A percentile compares a stretch with the other conserved stretches of the same genome.
These are phyloP conservation scores for Halcyon senegalensis DNA, from an alignment of 2,113 vertebrate species.

Conservation along the genomic window DNA sequence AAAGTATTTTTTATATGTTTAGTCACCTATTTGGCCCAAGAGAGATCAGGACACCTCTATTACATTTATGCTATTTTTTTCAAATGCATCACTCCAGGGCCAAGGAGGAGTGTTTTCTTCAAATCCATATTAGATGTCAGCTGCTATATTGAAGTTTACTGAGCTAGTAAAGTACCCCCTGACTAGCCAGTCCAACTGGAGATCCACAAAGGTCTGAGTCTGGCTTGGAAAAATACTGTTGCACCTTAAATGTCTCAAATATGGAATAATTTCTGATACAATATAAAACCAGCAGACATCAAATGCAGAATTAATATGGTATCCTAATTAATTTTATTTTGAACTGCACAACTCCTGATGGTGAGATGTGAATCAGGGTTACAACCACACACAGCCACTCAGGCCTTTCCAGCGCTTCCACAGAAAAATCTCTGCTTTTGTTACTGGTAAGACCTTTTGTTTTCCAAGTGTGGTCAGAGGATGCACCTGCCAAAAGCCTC, in stretches of 20 bases:
- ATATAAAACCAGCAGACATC: not conserved
- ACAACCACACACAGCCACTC: not conserved
- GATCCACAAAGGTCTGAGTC: not conserved
- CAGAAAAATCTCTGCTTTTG: not conserved
- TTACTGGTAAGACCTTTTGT: not conserved
- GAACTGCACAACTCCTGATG: not conserved
- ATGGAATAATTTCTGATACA: not conserved
- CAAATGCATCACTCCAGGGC: not conserved
- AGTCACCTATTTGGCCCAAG: not conserved
- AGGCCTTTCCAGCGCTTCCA: not conserved
- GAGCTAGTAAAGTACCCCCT: not conserved
- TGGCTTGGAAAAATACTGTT: not conserved
- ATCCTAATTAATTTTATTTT: not conserved
- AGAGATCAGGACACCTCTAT: not conserved
- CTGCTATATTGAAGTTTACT: not conserved
- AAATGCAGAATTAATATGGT: not conserved
- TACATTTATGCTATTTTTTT: not conserved
- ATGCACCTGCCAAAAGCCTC: not conserved
- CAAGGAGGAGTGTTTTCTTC: not conserved
- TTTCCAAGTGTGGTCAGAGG: not conserved
- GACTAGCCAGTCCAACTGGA: not conserved
- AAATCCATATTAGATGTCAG: not conserved
- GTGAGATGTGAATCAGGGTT: not conserved
- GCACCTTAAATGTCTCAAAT: not conserved
- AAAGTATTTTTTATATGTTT: not conserved